Conservation (phyloP, 2,888 invertebrate genomes). For the Andrena fulva region DNA sequence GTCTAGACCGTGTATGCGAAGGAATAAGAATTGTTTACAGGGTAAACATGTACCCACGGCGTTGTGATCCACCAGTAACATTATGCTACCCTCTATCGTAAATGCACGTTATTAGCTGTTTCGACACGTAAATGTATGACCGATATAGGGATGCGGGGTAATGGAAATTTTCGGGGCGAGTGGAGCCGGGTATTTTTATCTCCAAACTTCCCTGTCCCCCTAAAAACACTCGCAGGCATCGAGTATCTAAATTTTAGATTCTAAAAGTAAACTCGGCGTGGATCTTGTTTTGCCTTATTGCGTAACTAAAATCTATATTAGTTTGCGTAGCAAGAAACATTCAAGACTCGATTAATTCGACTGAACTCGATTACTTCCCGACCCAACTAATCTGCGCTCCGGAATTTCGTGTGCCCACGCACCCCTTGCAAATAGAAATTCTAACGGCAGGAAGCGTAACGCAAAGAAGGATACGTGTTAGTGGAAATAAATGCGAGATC, state of each 20-base stretch:
- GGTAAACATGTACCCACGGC: conserved; percentile 31
- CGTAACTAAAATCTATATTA: no score
- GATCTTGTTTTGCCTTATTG: no score
- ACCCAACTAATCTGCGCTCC: no score
- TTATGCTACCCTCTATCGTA: background rate
- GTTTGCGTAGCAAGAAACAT: no score
- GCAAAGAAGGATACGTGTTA: no score
- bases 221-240: no score
- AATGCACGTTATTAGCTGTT: background rate
- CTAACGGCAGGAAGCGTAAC: no score
- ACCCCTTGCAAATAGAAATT: no score
- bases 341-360: no score
- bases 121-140: background rate
- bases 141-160: background rate
- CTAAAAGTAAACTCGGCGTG: background rate
- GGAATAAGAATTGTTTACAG: conserved; percentile 25
- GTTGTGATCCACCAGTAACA: background rate
- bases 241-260: background rate
- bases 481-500: background rate
- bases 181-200: background rate
- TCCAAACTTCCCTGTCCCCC: no score
- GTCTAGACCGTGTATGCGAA: conserved; percentile 25
- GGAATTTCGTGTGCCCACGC: no score
- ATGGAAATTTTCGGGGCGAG: background rate
- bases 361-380: no score